These are phyloP conservation scores for Labeo rohita DNA, from an alignment of 2,113 vertebrate species.

Conservation along the genomic window DNA sequence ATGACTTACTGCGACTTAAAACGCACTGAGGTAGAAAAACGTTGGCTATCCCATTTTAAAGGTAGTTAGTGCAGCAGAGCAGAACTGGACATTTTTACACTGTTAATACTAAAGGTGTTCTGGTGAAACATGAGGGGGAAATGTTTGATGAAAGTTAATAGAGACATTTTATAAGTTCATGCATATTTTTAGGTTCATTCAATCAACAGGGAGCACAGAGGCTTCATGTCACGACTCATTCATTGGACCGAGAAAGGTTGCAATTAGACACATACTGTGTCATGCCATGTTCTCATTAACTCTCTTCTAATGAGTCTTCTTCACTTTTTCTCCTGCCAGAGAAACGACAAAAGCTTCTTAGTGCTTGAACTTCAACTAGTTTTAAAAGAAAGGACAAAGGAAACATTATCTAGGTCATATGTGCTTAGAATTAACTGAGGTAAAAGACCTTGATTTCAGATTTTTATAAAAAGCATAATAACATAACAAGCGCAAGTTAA, in stretches of 20 bases:
- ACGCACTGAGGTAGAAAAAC: conserved; percentile 20
- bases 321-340: not conserved
- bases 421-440: not conserved
- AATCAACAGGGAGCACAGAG: conserved; percentile 27
- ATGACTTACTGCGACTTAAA: not conserved
- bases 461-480: not conserved
- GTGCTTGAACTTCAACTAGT: not conserved
- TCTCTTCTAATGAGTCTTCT: conserved; percentile 22
- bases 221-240: conserved; percentile 10
- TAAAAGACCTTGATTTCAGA: not conserved
- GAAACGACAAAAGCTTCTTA: not conserved
- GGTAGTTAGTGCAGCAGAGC: not conserved
- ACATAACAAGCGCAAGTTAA: not conserved
- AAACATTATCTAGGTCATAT: not conserved
- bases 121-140: not conserved
- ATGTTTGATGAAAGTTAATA: not conserved
- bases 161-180: not conserved
- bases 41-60: not conserved
- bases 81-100: not conserved
- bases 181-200: conserved; percentile 12
- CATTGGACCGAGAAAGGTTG: conserved; percentile 17
- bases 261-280: conserved; percentile 40
- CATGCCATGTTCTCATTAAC: conserved; percentile 31
- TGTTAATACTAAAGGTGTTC: not conserved
- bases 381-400: not conserved